A percentile compares a stretch with the other conserved stretches of the same genome.
Conservation (phyloP, 2,797 vertebrate genomes). For the Darevskia mixta region DNA sequence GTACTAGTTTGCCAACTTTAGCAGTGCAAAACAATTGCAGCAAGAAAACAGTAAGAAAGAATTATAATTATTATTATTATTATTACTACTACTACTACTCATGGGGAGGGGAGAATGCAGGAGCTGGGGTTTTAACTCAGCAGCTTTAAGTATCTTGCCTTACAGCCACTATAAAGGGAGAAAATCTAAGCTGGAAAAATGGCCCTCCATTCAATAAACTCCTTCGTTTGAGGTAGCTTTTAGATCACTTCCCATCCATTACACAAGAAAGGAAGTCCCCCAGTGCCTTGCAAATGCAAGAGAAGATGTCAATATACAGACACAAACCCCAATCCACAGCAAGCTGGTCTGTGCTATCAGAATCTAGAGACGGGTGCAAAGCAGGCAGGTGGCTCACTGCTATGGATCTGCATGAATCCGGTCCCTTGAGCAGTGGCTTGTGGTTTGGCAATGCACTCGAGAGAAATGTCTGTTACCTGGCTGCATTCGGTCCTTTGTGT, state of each 20-base stretch:
- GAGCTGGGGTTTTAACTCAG: not conserved
- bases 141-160: not conserved
- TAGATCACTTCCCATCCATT: fast-evolving
- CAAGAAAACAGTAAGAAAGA: not conserved
- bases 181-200: not conserved
- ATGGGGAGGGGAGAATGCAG: not conserved
- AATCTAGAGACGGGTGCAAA: not conserved
- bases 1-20: not conserved
- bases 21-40: not conserved
- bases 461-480: slow-evolving; percentile 79
- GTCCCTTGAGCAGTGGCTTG: not conserved
- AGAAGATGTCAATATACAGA: not conserved
- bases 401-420: fast-evolving
- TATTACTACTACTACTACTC: too few relatives aligned
- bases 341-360: not conserved
- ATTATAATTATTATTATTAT: too few relatives aligned
- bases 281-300: not conserved
- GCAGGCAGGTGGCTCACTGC: fast-evolving
- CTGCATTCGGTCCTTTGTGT: slow-evolving; percentile 94
- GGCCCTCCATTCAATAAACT: not conserved
- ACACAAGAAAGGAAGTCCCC: too few relatives aligned
- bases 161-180: not conserved
- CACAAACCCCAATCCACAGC: too few relatives aligned
- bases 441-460: fast-evolving
- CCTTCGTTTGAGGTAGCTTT: not conserved